phyloP scores from a whole-genome alignment of 2,797 vertebrate species.

The Eidolon dupreanum region DNA sequence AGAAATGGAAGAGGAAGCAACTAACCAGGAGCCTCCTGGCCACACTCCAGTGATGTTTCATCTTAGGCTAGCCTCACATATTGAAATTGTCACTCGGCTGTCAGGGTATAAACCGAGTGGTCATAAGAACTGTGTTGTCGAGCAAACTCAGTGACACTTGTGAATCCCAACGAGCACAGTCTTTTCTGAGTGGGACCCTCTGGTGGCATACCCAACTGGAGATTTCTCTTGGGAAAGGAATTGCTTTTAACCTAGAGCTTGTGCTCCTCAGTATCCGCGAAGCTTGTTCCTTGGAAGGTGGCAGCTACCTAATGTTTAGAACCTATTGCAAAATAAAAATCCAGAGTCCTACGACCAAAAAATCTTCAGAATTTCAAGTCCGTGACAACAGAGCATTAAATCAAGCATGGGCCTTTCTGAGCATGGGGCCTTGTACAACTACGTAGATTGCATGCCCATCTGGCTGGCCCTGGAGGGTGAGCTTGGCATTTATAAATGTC shows the following conservation, averaged over 20 bases:
- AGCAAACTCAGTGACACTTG: neutral
- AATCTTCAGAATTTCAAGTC: neutral
- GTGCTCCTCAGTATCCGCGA: neutral
- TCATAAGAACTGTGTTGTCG: neutral
- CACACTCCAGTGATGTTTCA: neutral
- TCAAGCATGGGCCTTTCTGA: rapidly evolving
- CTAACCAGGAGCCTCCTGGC: neutral
- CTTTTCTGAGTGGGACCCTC: neutral
- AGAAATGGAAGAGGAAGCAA: neutral
- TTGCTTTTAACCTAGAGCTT: neutral
- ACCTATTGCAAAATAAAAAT: neutral
- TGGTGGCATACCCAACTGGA: neutral
- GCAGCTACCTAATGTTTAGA: neutral
- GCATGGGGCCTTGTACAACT: rapidly evolving
- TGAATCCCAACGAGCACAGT: neutral
- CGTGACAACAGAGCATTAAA: neutral
- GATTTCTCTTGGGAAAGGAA: neutral
- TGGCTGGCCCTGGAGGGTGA: neutral
- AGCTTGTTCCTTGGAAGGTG: neutral
- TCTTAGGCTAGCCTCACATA: too few species aligned
- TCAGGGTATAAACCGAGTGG: neutral
- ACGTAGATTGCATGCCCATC: neutral
- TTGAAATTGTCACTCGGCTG: neutral
- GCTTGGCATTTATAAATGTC: neutral
- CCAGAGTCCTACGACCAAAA: neutral